A percentile compares a stretch with the other conserved stretches of the same genome.
These are phyloP conservation scores for Leptobrachium leishanense DNA, from an alignment of 2,113 vertebrate species.

Conservation along the genomic window DNA sequence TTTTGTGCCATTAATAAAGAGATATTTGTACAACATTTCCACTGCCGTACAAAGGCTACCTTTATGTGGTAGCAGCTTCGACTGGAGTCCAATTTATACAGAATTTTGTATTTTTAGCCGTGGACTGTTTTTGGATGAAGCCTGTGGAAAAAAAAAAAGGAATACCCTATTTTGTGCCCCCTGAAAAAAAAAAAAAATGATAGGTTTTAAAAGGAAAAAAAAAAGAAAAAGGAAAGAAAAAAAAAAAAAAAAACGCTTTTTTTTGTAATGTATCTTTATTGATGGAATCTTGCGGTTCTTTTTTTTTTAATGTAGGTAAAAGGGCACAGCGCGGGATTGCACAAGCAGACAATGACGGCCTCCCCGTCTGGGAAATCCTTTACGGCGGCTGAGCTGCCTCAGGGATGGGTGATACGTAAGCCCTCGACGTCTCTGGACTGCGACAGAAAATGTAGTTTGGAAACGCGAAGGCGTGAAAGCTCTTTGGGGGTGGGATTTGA, in stretches of 20 bases:
- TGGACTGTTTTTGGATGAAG: constrained; percentile 75
- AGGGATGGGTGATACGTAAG: too few species aligned
- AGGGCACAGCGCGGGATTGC: background rate
- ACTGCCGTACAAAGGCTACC: constrained; percentile 93
- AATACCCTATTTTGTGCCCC: constrained; percentile 77
- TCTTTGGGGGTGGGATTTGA: too few species aligned
- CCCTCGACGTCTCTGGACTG: too few species aligned
- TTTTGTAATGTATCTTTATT: background rate
- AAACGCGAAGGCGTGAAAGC: too few species aligned
- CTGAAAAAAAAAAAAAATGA: constrained; percentile 81
- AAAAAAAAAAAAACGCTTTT: constrained; percentile 66
- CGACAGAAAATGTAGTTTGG: too few species aligned
- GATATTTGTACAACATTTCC: constrained; percentile 99
- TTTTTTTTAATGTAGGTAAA: background rate
- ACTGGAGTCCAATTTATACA: constrained; percentile 93
- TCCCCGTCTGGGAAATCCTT: background rate
- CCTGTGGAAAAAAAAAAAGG: constrained; percentile 75
- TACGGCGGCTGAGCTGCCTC: background rate
- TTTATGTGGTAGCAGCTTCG: constrained; percentile 86
- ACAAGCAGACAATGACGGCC: background rate
- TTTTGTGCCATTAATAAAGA: constrained; percentile 98
- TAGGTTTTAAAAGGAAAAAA: constrained; percentile 48
- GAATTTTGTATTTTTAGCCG: constrained; percentile 93
- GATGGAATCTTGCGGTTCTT: background rate
- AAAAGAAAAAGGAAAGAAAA: too few species aligned